A percentile compares a stretch with the other conserved stretches of the same genome.
Evolutionary conservation across 64 coral and sea anemone species (phyloP).

Genomic region (Porites lutea): DNA sequence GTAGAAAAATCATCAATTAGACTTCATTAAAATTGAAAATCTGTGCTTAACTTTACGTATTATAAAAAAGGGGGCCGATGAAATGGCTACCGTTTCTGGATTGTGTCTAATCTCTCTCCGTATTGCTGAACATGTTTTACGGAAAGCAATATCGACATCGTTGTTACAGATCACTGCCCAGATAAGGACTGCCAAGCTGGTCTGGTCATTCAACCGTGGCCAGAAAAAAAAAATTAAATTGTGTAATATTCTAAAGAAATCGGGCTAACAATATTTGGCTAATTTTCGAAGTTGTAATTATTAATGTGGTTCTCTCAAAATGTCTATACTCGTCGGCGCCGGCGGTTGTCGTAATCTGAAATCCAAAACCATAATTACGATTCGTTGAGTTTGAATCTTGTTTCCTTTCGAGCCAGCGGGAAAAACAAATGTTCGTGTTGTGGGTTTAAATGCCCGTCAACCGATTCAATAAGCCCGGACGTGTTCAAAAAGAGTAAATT

Average conservation of each 20-base stretch:
- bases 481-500: neutral
- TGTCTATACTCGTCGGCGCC: neutral
- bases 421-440: neutral
- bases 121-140: neutral
- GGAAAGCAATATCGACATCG: neutral
- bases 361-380: neutral
- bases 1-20: neutral
- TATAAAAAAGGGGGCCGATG: neutral
- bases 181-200: neutral
- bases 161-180: neutral
- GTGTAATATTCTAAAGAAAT: neutral
- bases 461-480: neutral
- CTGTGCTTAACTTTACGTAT: neutral
- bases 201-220: neutral
- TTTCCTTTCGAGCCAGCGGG: neutral
- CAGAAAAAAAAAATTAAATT: too few species aligned
- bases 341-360: neutral
- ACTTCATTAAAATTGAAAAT: neutral
- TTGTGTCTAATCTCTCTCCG: neutral
- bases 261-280: neutral
- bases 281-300: neutral
- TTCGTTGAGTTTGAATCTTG: neutral
- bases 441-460: neutral
- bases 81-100: neutral
- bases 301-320: neutral